A percentile compares a stretch with the other conserved stretches of the same genome.
phyloP scores from a whole-genome alignment of 2,797 vertebrate genomes.

The Sebastes diploproa region DNA sequence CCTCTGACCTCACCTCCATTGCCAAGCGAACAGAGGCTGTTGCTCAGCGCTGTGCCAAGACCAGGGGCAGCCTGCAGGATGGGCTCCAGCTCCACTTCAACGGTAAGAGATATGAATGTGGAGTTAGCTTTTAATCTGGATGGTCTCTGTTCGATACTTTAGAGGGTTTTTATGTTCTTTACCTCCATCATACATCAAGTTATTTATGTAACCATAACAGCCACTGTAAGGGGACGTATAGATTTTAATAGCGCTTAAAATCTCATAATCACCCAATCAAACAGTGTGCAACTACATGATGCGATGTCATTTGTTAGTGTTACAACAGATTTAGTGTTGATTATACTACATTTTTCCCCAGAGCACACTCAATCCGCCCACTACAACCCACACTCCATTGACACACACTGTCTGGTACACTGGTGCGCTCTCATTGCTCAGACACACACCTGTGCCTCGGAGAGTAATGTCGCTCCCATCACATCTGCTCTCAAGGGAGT shows the following conservation, averaged over 20 bases:
- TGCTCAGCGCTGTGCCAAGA: slow-evolving; percentile 85
- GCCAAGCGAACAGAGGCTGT: slow-evolving; percentile 89
- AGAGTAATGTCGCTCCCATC: slow-evolving; percentile 72
- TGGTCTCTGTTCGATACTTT: neutral
- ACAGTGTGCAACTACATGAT: slow-evolving; percentile 29
- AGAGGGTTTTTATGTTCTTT: neutral
- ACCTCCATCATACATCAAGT: neutral
- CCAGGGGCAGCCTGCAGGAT: slow-evolving; percentile 87
- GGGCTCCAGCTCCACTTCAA: slow-evolving; percentile 88
- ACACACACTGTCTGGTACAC: slow-evolving; percentile 63
- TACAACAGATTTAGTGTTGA: slow-evolving; percentile 68
- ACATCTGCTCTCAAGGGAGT: slow-evolving; percentile 75
- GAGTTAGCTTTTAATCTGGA: neutral
- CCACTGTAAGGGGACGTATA: slow-evolving; percentile 9
- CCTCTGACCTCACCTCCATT: slow-evolving; percentile 85
- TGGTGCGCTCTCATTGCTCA: slow-evolving; percentile 52
- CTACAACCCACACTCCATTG: slow-evolving; percentile 54
- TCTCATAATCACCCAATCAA: slow-evolving; percentile 48
- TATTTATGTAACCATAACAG: neutral
- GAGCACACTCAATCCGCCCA: slow-evolving; percentile 60
- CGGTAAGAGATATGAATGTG: slow-evolving; percentile 74
- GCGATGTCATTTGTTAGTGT: slow-evolving; percentile 46
- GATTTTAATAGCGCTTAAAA: slow-evolving; percentile 41
- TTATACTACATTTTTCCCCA: slow-evolving; percentile 64
- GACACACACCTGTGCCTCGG: slow-evolving; percentile 81